Base-by-base conservation (phyloP, 2,888 invertebrate species). In the Salpingus planirostris region DNA sequence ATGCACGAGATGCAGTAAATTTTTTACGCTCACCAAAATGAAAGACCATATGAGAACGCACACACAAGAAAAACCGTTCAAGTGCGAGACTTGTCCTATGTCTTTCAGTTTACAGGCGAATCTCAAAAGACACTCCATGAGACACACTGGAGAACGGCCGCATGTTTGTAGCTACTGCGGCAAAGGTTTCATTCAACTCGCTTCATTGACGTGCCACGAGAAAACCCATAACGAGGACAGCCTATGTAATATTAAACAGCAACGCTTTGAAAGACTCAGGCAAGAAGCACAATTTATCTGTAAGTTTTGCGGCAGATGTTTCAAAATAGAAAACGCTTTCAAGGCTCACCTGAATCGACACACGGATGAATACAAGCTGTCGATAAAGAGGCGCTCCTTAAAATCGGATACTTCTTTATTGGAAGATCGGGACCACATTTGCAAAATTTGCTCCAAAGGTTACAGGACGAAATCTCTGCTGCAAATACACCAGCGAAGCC, bases 141-240 rank as follows among this genome's bases (percentile, higher is more conserved):
- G 37, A 21, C 51, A 51, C 31, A 44, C 43, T 3, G 49, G 47
- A 11, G 47, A 49, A 25, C 44, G 38, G 25, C 39, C 39, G 11
- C 30, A 35, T 21, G 31, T 36, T 1, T 39, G 39, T 22, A 15
- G 10, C 11, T 21, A 15, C 7, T 39, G 39, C 21, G 39, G 39
- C 6, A 35, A 35, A 29, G 35, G 39, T 13, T 39, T 39, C 30
- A 39, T 39, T 11, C 39, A 39, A 31, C 21, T 40, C 30, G 29
- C 37, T 29, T 29, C 39, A 8, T 27, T 39, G 2, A 26, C 32
- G 15, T 26, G 26, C 13, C 39, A 39, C 24, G 26, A 32, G 15
- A 39, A 32, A 21, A 18, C 25, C 13, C 39, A 39, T 25, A 21
- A 42, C 22, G 25, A 37, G 25, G 10, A 15, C 3, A 38, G 42